Evolutionary conservation across 1,140 invertebrate species (phyloP).

Genomic region (Drosophila bifasciata): DNA sequence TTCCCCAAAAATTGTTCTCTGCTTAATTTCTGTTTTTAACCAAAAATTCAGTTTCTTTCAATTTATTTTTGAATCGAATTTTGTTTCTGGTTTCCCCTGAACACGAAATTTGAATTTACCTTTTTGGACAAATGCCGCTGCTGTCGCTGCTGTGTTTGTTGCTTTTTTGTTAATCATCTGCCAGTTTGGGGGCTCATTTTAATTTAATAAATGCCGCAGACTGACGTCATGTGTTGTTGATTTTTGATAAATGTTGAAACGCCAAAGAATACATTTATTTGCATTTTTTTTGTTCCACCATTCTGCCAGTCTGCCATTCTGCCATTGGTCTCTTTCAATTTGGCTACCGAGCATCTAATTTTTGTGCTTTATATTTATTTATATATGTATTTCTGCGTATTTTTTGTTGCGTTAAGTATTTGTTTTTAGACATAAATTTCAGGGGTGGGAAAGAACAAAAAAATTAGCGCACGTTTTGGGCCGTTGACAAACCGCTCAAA

Average conservation of each 20-base stretch:
- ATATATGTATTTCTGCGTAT: conserved; percentile 29
- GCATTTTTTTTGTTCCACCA: too few relatives aligned
- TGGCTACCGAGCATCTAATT: conserved; percentile 44
- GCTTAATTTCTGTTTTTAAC: conserved; percentile 23
- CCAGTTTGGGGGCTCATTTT: conserved; percentile 47
- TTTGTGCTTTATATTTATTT: conserved; percentile 43
- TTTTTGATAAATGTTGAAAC: conserved; percentile 66
- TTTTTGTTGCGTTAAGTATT: conserved; percentile 36
- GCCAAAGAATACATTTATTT: conserved; percentile 45
- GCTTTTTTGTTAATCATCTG: conserved; percentile 48
- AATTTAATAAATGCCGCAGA: conserved; percentile 57
- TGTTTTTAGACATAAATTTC: conserved; percentile 61
- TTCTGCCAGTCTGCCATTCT: neutral
- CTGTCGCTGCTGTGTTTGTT: conserved; percentile 14
- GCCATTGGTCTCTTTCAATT: conserved; percentile 14
- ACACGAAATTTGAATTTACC: conserved; percentile 33
- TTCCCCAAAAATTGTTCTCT: conserved; percentile 17
- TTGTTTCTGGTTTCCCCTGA: conserved; percentile 8
- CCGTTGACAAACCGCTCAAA: neutral
- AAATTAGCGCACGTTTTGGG: conserved; percentile 38
- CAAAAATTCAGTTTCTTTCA: conserved; percentile 25
- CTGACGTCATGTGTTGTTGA: conserved; percentile 76
- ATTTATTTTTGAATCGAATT: conserved; percentile 28
- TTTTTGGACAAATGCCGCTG: conserved; percentile 32
- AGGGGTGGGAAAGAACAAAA: neutral